A percentile compares a stretch with the other conserved stretches of the same genome.
These are phyloP conservation scores for Dione vanillae DNA, from an alignment of 2,888 invertebrate genomes.

Conservation along the genomic window DNA sequence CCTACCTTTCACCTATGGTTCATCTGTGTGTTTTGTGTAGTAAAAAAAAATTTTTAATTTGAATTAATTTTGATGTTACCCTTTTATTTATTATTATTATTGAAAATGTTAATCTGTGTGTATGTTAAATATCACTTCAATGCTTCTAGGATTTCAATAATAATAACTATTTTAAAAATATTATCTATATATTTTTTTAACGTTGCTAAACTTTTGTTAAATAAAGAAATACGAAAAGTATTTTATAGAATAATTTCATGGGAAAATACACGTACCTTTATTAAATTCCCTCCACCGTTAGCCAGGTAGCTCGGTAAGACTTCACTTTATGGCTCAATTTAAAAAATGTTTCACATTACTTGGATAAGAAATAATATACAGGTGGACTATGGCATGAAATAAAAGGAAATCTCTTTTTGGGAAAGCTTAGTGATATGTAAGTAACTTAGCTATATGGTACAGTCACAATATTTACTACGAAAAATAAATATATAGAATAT, in stretches of 20 bases:
- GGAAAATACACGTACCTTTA: slow-evolving; percentile 75
- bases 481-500: neutral
- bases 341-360: slow-evolving; percentile 75
- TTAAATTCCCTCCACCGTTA: slow-evolving; percentile 72
- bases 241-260: slow-evolving; percentile 67
- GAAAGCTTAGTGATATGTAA: neutral
- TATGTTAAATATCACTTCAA: no score
- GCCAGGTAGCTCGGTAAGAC: slow-evolving; percentile 66
- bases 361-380: slow-evolving; percentile 68
- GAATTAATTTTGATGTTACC: no score
- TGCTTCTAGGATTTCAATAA: no score
- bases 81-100: no score
- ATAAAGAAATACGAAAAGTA: slow-evolving; percentile 52
- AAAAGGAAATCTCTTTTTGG: slow-evolving; percentile 37
- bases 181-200: no score
- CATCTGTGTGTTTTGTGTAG: no score
- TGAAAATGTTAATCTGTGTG: no score
- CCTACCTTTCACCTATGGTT: no score
- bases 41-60: no score
- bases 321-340: slow-evolving; percentile 76
- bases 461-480: neutral
- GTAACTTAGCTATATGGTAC: neutral
- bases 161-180: no score
- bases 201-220: no score
- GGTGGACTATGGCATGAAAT: slow-evolving; percentile 61